Evolutionary conservation across 2,888 invertebrate genomes (phyloP).

Genomic region (Adineta ricciae): DNA sequence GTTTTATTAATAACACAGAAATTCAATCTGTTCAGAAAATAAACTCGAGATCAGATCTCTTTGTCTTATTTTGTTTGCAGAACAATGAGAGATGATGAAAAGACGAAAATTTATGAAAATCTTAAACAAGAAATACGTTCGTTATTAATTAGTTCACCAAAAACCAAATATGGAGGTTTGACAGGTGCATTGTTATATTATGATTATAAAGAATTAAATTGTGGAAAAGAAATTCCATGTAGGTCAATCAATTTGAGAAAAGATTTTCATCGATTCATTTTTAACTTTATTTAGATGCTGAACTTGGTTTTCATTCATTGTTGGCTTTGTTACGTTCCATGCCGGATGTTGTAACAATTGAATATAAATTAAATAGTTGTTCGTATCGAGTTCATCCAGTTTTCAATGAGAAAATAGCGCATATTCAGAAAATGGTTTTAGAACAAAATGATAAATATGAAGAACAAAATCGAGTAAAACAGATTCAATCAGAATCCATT

Average conservation of each 20-base stretch:
- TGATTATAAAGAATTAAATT: not conserved
- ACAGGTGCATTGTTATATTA: not conserved
- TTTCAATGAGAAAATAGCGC: not conserved
- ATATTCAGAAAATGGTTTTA: not conserved
- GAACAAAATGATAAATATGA: not conserved
- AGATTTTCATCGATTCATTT: too few species aligned
- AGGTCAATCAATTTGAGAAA: too few species aligned
- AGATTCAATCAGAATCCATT: too few species aligned
- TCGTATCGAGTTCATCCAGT: not conserved
- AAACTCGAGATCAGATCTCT: not conserved
- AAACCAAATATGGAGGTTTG: not conserved
- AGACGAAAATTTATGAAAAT: not conserved
- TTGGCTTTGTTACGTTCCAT: not conserved
- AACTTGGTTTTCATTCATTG: not conserved
- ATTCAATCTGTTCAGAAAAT: not conserved
- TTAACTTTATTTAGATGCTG: not conserved
- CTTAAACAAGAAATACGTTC: constrained; percentile 1
- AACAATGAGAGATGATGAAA: not conserved
- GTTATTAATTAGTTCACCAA: not conserved
- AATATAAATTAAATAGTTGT: not conserved
- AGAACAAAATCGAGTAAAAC: not conserved
- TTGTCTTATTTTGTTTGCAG: not conserved
- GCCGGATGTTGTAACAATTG: not conserved
- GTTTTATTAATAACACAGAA: not conserved
- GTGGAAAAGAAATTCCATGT: not conserved